Evolutionary conservation across 35 echinoderm and acorn worm species (phyloP).

Genomic region (Chiridota heheva): DNA sequence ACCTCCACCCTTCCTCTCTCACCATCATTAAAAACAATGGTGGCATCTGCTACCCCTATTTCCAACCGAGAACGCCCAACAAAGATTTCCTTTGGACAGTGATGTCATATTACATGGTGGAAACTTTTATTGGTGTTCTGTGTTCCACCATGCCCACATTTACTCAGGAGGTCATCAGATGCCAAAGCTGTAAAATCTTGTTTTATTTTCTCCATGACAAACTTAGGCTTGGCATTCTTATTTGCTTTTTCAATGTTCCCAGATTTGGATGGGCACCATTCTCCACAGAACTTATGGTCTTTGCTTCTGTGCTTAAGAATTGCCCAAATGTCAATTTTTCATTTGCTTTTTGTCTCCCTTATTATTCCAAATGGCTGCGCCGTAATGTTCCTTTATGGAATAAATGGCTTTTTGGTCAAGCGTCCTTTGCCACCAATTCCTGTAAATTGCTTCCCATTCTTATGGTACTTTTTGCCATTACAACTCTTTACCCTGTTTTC

Average conservation of each 20-base stretch:
- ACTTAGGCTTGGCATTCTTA: background rate
- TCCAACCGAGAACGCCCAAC: background rate
- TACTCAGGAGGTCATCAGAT: background rate
- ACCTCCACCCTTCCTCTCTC: background rate
- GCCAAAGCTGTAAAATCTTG: background rate
- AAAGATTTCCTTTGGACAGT: slow-evolving; percentile 3
- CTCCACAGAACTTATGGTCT: background rate
- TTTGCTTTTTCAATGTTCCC: background rate
- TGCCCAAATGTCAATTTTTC: too few species aligned
- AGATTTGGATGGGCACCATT: background rate
- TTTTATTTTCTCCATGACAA: background rate
- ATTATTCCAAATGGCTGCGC: slow-evolving; percentile 14
- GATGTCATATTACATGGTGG: background rate
- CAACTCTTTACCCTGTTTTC: background rate
- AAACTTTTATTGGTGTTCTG: slow-evolving; percentile 29
- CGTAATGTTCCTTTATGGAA: slow-evolving; percentile 3
- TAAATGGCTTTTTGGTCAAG: background rate
- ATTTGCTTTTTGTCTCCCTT: background rate
- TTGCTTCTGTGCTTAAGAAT: slow-evolving; percentile 1
- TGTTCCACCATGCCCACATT: background rate
- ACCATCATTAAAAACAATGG: background rate
- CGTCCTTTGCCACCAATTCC: slow-evolving; percentile 14
- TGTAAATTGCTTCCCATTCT: background rate
- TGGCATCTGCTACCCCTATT: background rate
- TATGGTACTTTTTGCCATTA: background rate